Percentiles rank a stretch among this genome's conserved stretches.
phyloP scores from a whole-genome alignment of 2,888 invertebrate species.

The Tubulanus polymorphus region DNA sequence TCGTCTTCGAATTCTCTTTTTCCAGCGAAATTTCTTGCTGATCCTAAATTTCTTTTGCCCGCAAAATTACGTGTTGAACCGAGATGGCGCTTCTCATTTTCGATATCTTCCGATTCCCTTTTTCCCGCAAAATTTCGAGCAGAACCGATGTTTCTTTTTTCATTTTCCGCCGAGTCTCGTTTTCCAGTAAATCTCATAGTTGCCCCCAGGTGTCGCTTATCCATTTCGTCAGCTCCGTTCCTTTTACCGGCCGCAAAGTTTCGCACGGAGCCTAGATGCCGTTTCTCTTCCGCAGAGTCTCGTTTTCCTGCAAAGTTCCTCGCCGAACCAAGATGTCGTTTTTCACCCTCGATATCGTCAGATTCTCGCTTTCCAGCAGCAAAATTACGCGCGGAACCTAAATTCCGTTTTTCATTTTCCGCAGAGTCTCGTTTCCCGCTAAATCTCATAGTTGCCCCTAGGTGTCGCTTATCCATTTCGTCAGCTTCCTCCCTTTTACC shows the following conservation, averaged over 20 bases:
- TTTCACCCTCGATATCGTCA: neutral
- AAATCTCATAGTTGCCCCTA: neutral
- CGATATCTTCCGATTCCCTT: neutral
- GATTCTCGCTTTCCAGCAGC: neutral
- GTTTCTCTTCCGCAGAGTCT: neutral
- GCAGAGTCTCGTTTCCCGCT: neutral
- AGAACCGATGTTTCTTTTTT: neutral
- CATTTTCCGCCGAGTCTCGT: neutral
- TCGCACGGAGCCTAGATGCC: neutral
- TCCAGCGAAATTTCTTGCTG: neutral
- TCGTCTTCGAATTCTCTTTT: neutral
- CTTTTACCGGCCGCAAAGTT: neutral
- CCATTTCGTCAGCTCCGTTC: neutral
- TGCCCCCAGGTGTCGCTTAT: neutral
- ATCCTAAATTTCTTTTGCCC: neutral
- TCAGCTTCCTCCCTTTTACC: neutral
- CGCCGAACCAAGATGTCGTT: neutral
- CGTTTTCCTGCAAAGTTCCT: neutral
- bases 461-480: neutral
- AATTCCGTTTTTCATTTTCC: neutral
- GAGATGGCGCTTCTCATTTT: neutral
- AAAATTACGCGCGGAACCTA: neutral
- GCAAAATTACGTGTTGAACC: neutral
- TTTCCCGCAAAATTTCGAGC: neutral
- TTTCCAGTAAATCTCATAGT: neutral